Evolutionary conservation across 1,140 invertebrate species (phyloP).

Genomic region (Liolophura sinensis): DNA sequence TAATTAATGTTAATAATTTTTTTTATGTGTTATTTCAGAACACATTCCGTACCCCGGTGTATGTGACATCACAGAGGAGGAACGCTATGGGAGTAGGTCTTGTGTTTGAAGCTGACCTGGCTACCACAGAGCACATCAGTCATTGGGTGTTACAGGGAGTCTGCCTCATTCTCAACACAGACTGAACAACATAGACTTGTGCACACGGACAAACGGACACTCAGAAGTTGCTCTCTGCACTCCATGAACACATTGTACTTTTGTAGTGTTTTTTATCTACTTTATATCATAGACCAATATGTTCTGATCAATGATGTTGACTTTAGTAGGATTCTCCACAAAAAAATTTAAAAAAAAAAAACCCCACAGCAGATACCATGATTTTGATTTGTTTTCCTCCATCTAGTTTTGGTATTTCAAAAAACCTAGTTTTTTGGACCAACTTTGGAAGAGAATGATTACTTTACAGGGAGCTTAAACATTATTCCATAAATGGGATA

Average conservation of each 20-base stretch:
- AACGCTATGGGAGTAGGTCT: slow-evolving; percentile 89
- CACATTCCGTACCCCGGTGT: slow-evolving; percentile 82
- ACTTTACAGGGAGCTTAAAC: too few species aligned
- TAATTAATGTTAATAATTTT: too few species aligned
- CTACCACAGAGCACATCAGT: slow-evolving; percentile 76
- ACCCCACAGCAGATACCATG: too few species aligned
- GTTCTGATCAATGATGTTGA: neutral
- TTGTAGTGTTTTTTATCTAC: neutral
- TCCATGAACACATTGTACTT: neutral
- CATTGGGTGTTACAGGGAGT: slow-evolving; percentile 89
- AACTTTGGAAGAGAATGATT: too few species aligned
- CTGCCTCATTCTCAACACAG: slow-evolving; percentile 81
- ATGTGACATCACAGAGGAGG: slow-evolving; percentile 79
- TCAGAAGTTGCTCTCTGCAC: neutral
- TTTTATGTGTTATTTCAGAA: slow-evolving; percentile 75
- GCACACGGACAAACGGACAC: neutral
- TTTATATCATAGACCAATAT: neutral
- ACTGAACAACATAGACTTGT: slow-evolving; percentile 51
- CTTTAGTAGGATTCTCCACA: too few species aligned
- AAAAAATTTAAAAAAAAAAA: too few species aligned
- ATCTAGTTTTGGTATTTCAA: too few species aligned
- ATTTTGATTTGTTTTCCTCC: too few species aligned
- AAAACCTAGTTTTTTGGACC: too few species aligned
- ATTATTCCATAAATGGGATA: too few species aligned
- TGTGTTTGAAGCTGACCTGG: slow-evolving; percentile 85